Base-by-base conservation (phyloP, 2,888 invertebrate genomes). In the Cerceris ruficornis region DNA sequence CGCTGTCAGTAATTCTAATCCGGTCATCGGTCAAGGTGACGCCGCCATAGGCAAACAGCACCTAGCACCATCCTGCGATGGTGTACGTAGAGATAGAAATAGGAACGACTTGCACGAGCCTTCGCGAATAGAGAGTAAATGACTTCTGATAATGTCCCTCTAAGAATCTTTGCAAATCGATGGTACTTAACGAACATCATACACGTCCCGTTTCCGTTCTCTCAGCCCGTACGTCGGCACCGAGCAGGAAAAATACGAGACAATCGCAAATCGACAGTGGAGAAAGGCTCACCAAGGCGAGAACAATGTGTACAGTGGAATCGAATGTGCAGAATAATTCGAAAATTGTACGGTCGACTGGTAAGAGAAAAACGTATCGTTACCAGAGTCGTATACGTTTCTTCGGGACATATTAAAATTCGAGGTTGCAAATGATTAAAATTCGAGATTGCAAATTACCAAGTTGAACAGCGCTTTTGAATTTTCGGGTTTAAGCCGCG, bases 61-160 rank as follows among this genome's bases (percentile, higher is more conserved):
- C 75, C 87, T 89, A 59, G 87, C 90, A 58, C 77, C 84, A 8
- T 90, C 91, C 7, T 91, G 84, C 59, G 90, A 91, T 50, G 90
- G 91, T 81, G 77, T 91, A 15, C 81, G 87, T 15, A 90, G 87
- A 62, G 89, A 89, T 2, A 87, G 83, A 66, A 82, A 78, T 42
- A 82, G 72, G 13, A 87, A 81, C 55, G 80, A 87, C 14, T 60
- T 73, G 6, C 85, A 86, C 80, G 88, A 89, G 46, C 77, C 83
- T 52, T 77, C 80, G 9, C 76, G 80, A 14, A 70, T 71, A 41
- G 84, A 86, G 55, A 86, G 88, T 89, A 83, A 84, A 52, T 6
- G 43, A 46, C n/a, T 28, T 13, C 41, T 6, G 39, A 14, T 42
- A 13, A 57, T 13, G 58, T 59, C 11, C 6, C 13, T 59, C 1